phyloP scores from a whole-genome alignment of 2,888 invertebrate genomes.

The Himalopsyche anomala region DNA sequence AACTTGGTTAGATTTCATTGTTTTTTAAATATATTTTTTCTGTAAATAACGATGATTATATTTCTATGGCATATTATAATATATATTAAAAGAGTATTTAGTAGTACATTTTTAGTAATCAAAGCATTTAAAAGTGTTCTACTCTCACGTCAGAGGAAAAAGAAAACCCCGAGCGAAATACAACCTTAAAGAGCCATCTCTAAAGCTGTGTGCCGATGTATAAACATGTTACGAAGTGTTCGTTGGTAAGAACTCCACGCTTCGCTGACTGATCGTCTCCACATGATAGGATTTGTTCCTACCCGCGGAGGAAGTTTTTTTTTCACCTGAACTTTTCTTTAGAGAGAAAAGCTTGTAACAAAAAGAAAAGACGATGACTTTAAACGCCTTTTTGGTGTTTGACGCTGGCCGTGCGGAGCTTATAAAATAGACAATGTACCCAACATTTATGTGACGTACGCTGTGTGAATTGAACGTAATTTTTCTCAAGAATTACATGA shows the following conservation, averaged over 20 bases:
- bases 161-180: neutral
- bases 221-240: slow-evolving; percentile 44
- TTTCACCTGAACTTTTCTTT: slow-evolving; percentile 51
- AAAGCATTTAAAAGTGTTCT: neutral
- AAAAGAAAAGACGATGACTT: neutral
- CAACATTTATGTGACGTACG: neutral
- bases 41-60: no score
- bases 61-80: no score
- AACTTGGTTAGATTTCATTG: no score
- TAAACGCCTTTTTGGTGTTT: slow-evolving; percentile 36
- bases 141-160: neutral
- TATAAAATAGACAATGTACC: slow-evolving; percentile 38
- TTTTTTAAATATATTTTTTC: no score
- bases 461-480: slow-evolving; percentile 26
- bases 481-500: neutral
- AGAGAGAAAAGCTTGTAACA: slow-evolving; percentile 7
- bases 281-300: slow-evolving; percentile 63
- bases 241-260: slow-evolving; percentile 62
- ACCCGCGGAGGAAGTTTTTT: slow-evolving; percentile 35
- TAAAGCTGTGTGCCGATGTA: slow-evolving; percentile 4
- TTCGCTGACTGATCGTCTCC: slow-evolving; percentile 63
- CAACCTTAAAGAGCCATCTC: neutral
- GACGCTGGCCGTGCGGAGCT: slow-evolving; percentile 47
- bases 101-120: no score
- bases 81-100: no score